Percentiles rank a stretch among this genome's conserved stretches.
Conservation (phyloP, 2,113 vertebrate genomes). For the Platysternon megacephalum region DNA sequence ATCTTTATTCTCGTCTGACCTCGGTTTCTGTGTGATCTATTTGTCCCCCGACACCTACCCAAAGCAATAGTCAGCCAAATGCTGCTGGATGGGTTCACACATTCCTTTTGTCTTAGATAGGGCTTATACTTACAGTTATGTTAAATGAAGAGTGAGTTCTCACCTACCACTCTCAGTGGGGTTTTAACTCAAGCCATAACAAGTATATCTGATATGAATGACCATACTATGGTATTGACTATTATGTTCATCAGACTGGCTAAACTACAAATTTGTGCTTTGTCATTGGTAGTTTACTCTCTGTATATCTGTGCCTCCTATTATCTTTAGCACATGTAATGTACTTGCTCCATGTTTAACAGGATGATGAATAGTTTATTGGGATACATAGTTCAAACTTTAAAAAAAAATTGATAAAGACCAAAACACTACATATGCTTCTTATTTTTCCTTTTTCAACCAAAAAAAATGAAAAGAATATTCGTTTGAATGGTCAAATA, state of each 20-base stretch:
- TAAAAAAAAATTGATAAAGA: neutral
- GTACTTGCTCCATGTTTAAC: neutral
- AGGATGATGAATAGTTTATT: neutral
- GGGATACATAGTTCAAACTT: slow-evolving; percentile 2
- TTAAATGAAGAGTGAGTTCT: neutral
- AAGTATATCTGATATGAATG: neutral
- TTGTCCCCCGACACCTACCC: neutral
- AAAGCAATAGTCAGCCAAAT: neutral
- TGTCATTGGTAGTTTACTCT: slow-evolving; percentile 3
- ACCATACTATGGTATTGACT: neutral
- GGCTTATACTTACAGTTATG: neutral
- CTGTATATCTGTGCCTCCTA: neutral
- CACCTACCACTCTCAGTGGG: neutral
- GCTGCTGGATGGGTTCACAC: neutral
- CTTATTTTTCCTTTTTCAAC: neutral
- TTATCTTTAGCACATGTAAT: slow-evolving; percentile 3
- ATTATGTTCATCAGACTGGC: neutral
- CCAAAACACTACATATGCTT: neutral
- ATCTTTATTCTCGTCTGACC: neutral
- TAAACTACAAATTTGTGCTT: neutral
- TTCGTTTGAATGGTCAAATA: neutral
- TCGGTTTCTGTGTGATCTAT: neutral
- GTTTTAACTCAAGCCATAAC: neutral
- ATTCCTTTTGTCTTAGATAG: neutral
- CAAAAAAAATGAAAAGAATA: neutral